These are phyloP conservation scores for Sebastes miniatus DNA, from an alignment of 2,797 vertebrate species.

Conservation along the genomic window DNA sequence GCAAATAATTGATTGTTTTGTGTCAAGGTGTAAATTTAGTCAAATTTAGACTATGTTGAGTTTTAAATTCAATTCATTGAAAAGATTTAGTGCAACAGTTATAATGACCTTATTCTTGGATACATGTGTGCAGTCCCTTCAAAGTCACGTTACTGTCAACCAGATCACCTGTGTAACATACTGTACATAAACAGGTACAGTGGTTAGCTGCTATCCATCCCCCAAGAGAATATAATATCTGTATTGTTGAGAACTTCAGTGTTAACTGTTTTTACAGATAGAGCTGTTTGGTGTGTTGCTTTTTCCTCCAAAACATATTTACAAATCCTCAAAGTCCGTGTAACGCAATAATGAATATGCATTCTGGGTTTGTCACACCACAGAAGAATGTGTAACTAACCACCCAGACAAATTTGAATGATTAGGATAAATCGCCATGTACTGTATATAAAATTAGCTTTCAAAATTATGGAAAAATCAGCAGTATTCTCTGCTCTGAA, in stretches of 20 bases:
- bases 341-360: too few relatives aligned
- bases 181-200: neutral
- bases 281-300: neutral
- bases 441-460: too few relatives aligned
- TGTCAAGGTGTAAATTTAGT: neutral
- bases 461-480: too few relatives aligned
- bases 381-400: rapidly evolving
- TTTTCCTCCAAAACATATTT: neutral
- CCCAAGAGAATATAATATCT: neutral
- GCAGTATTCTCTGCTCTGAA: too few relatives aligned
- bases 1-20: neutral
- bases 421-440: too few relatives aligned
- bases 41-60: neutral
- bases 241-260: neutral
- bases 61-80: neutral
- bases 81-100: neutral
- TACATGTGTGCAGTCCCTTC: neutral
- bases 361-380: too few relatives aligned
- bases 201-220: neutral
- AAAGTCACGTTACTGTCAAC: neutral
- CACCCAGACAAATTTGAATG: too few relatives aligned
- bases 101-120: neutral
- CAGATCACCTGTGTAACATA: neutral
- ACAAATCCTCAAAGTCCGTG: neutral
- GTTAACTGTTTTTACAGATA: neutral